phyloP scores from a whole-genome alignment of 2,113 vertebrate species.

The Oncorhynchus clarkii region DNA sequence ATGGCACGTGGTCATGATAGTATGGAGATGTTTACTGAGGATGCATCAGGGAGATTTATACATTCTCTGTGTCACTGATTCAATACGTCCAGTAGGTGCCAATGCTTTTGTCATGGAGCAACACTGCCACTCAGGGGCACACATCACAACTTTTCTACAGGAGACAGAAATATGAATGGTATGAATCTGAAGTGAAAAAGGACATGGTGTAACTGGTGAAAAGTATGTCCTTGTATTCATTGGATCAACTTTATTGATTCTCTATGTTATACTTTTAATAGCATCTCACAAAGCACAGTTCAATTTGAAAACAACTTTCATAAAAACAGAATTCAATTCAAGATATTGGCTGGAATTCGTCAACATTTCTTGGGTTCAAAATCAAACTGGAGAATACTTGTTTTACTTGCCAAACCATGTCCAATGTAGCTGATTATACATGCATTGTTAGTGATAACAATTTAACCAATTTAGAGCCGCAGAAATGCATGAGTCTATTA shows the following conservation, averaged over 20 bases:
- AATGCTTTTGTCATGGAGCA: background rate
- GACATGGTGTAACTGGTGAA: background rate
- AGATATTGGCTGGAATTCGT: background rate
- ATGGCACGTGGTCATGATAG: no score
- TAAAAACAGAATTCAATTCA: slow-evolving; percentile 31
- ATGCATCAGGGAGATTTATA: no score
- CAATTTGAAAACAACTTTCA: background rate
- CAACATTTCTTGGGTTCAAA: background rate
- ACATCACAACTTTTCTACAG: background rate
- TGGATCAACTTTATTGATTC: background rate
- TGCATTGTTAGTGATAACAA: background rate
- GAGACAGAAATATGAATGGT: background rate
- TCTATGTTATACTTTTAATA: background rate
- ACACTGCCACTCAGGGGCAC: background rate
- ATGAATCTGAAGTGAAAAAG: background rate
- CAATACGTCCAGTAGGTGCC: background rate
- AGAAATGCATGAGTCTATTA: background rate
- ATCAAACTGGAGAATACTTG: no score
- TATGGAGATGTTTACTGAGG: no score
- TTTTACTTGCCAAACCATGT: background rate
- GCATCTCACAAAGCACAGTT: background rate
- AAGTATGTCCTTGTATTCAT: background rate
- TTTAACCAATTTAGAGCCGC: background rate
- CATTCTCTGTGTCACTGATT: no score
- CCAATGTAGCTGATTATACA: background rate